Evolutionary conservation across 2,888 invertebrate species (phyloP), one percentile per base, ranked within the genome.

Genomic region (Sceliomorpha sp.): DNA sequence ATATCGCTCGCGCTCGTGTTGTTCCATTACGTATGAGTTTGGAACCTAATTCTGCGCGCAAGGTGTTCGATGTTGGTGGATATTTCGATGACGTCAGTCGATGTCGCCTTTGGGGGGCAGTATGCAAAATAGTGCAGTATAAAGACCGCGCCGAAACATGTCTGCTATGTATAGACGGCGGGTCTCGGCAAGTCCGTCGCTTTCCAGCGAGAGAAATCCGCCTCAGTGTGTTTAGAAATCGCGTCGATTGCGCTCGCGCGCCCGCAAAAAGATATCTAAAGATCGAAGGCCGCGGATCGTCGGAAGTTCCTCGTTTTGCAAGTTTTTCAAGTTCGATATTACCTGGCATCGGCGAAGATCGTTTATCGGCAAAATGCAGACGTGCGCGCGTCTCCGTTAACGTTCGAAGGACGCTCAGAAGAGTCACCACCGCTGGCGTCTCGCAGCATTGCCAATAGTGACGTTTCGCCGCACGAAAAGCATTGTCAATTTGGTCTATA

Each of bases 91-190:
- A 75, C 75, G 78, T 78, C 75, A 75, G 37, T 26, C 37, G 55
- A 72, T 42, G 69, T 47, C 64, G 70, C 70, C 70, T 62, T 73
- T 51, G 58, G 60, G 55, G 59, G 56, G 60, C 63, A 68, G 72
- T 77, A 80, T 82, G 83, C 78, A 82, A 83, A 84, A 78, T 75
- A 78, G 78, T 80, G 78, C 77, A 83, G 77, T 80, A 78, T 77
- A 83, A 84, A 83, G 75, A 80, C 76, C 75, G 62, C 50, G 71
- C 67, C 66, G 69, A 73, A 75, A 77, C 68, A 40, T 59, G 42
- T 47, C 42, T 44, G 48, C 72, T 75, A 70, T 76, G 62, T 73
- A 75, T 74, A 75, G 74, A 77, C 55, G 37, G 6, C 17, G 26
- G 26, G 15, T 39, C 37, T 51, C 37, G 42, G 45, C 14, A 58